Conservation (phyloP, 92 coral and sea anemone species). For the Epizoanthus stellaris region DNA sequence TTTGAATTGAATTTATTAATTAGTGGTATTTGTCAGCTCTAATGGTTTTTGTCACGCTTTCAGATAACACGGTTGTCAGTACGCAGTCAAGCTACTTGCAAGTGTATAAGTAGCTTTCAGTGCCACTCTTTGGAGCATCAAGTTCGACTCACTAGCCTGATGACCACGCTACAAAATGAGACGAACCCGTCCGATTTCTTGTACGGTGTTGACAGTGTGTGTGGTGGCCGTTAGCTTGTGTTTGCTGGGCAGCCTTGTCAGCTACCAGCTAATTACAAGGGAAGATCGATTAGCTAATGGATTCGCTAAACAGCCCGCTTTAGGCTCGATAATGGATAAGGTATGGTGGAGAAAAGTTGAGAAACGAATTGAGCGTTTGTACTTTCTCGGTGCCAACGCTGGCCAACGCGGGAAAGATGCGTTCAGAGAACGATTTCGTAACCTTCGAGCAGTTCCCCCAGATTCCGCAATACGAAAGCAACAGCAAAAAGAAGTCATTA, state of each 20-base stretch:
- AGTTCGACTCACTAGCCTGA: background rate
- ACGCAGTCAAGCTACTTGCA: constrained; percentile 1
- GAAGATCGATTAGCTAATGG: constrained; percentile 40
- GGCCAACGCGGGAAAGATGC: background rate
- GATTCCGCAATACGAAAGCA: background rate
- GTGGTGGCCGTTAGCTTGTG: constrained; percentile 29
- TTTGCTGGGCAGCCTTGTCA: constrained; percentile 14
- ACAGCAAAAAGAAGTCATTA: background rate
- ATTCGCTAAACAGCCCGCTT: constrained; percentile 1
- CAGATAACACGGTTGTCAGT: constrained; percentile 32
- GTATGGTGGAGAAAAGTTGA: constrained; percentile 6
- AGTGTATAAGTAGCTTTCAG: background rate
- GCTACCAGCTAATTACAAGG: constrained; percentile 27
- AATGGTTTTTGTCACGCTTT: constrained; percentile 35
- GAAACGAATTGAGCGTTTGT: background rate
- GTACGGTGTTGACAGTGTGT: constrained; percentile 17
- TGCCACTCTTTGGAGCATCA: background rate
- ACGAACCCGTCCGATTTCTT: constrained; percentile 8
- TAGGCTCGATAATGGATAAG: constrained; percentile 1
- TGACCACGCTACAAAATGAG: background rate
- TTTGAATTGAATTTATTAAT: constrained; percentile 23
- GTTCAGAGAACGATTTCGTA: constrained; percentile 7
- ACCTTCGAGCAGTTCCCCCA: constrained; percentile 12
- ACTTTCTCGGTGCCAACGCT: background rate
- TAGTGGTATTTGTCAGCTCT: constrained; percentile 39